phyloP scores from a whole-genome alignment of 2,888 invertebrate species.

The Cantharis flavilabris region DNA sequence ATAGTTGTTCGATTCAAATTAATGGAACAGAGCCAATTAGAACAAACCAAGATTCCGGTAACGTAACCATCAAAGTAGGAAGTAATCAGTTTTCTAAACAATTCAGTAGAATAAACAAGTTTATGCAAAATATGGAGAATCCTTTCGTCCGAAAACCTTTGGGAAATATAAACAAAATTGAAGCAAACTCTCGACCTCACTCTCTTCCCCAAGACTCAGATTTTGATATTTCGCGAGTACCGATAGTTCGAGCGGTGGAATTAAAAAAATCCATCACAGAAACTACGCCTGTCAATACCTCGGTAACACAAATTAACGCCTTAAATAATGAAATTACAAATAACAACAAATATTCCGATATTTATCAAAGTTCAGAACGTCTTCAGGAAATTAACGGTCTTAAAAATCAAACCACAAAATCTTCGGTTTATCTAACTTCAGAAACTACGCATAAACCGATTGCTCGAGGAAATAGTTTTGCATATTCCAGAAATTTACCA shows the following conservation, averaged over 20 bases:
- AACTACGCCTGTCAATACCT: constrained; percentile 7
- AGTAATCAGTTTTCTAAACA: constrained; percentile 25
- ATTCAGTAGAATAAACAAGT: constrained; percentile 34
- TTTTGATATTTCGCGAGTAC: constrained; percentile 52
- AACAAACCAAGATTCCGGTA: constrained; percentile 42
- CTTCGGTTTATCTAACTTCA: constrained; percentile 30
- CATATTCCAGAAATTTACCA: constrained; percentile 41
- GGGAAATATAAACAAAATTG: constrained; percentile 44
- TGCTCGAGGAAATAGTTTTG: constrained; percentile 44
- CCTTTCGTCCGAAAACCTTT: constrained; percentile 49
- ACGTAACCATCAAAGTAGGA: constrained; percentile 52
- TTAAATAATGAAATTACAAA: constrained; percentile 6
- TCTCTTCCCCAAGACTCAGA: constrained; percentile 50
- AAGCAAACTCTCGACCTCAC: constrained; percentile 34
- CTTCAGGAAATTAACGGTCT: constrained; percentile 27
- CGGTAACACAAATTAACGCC: constrained; percentile 30
- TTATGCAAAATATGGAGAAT: constrained; percentile 43
- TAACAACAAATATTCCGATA: constrained; percentile 19
- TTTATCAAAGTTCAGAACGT: constrained; percentile 13
- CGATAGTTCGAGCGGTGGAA: constrained; percentile 58
- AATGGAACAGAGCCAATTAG: constrained; percentile 47
- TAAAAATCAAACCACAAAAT: constrained; percentile 26
- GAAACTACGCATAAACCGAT: constrained; percentile 40
- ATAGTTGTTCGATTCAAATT: constrained; percentile 47
- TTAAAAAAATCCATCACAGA: constrained; percentile 55